These are phyloP conservation scores for Rhodeus uyekii DNA, from an alignment of 2,797 vertebrate genomes.

Conservation along the genomic window DNA sequence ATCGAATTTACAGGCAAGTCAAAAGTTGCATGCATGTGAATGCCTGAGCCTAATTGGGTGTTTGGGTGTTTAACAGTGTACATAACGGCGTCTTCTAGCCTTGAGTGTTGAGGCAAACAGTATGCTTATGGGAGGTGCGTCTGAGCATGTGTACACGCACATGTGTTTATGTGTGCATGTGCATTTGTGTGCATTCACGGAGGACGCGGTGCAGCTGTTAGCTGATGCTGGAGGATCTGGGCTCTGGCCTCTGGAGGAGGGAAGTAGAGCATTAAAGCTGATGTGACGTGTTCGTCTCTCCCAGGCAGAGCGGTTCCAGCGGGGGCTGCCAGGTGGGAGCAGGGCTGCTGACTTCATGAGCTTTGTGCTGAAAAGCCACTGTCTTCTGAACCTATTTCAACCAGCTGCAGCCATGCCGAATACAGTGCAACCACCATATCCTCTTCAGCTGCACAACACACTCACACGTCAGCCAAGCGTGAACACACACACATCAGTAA, in stretches of 20 bases:
- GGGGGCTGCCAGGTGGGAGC: constrained; percentile 51
- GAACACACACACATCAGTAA: constrained; percentile 38
- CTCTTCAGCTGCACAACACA: constrained; percentile 21
- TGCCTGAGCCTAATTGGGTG: constrained; percentile 17
- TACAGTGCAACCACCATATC: constrained; percentile 54
- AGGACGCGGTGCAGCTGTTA: constrained; percentile 58
- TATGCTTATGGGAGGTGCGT: constrained; percentile 38
- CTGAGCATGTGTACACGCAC: constrained; percentile 42
- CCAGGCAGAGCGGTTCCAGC: constrained; percentile 40
- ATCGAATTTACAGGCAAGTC: background rate
- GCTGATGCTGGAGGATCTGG: constrained; percentile 53
- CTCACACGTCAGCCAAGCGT: constrained; percentile 30
- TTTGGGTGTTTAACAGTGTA: constrained; percentile 40
- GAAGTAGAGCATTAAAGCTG: constrained; percentile 58
- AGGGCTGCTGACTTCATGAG: constrained; percentile 44
- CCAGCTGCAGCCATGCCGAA: constrained; percentile 54
- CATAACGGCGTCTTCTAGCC: constrained; percentile 37
- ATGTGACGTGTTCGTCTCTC: constrained; percentile 50
- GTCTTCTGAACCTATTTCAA: constrained; percentile 48
- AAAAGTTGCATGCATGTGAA: constrained; percentile 22
- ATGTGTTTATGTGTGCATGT: constrained; percentile 25
- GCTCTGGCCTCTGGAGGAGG: constrained; percentile 58
- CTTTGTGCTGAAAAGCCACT: constrained; percentile 48
- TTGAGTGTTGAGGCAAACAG: constrained; percentile 47
- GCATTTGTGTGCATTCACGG: constrained; percentile 45